Evolutionary conservation across 1,140 invertebrate genomes (phyloP).

Genomic region (Pachyrhynchus sulphureomaculatus): DNA sequence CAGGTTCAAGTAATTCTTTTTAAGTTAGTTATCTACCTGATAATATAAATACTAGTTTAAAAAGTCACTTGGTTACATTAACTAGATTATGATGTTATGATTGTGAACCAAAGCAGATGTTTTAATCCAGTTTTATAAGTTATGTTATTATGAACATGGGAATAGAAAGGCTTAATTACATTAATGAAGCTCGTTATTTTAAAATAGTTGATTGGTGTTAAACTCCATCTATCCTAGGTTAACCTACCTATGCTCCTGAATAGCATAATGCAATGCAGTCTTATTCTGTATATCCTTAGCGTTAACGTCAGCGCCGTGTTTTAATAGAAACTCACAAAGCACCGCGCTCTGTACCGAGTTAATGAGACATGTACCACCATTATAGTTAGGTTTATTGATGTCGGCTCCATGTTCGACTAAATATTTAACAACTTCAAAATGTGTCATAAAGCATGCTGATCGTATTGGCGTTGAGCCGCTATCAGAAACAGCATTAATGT

Average conservation of each 20-base stretch:
- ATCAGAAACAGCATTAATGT: conserved; percentile 83
- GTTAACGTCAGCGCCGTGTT: conserved; percentile 79
- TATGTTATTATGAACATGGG: too few relatives aligned
- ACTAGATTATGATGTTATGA: too few relatives aligned
- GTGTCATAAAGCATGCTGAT: conserved; percentile 92
- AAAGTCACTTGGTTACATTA: too few relatives aligned
- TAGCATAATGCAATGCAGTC: conserved; percentile 91
- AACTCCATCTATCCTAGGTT: too few relatives aligned
- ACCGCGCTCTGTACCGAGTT: conserved; percentile 87
- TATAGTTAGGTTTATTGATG: conserved; percentile 83
- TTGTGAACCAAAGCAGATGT: too few relatives aligned
- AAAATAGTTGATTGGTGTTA: too few relatives aligned
- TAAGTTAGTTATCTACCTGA: too few relatives aligned
- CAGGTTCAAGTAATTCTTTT: too few relatives aligned
- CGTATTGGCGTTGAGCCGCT: conserved; percentile 86
- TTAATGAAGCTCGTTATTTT: too few relatives aligned
- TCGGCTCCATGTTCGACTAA: conserved; percentile 84
- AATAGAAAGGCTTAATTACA: too few relatives aligned
- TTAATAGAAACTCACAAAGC: conserved; percentile 78
- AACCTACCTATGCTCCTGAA: conserved; percentile 73
- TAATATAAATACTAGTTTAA: too few relatives aligned
- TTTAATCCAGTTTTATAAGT: too few relatives aligned
- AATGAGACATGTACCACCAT: conserved; percentile 91
- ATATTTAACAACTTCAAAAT: conserved; percentile 77
- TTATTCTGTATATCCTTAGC: conserved; percentile 88